These are phyloP conservation scores for Neoaliturus tenellus DNA, from an alignment of 2,888 invertebrate species.

Conservation along the genomic window DNA sequence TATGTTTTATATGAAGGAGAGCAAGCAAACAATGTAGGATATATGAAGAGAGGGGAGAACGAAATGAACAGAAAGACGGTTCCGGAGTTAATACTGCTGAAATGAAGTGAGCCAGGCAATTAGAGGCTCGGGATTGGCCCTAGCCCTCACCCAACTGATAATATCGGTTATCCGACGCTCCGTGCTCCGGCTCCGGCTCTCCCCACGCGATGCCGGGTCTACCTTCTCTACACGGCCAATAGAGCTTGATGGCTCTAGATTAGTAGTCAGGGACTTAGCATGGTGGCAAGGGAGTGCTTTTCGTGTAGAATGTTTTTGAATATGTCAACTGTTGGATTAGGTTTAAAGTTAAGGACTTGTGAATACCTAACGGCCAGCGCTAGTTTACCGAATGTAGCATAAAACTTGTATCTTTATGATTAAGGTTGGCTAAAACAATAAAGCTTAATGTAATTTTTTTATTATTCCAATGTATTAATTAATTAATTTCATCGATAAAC, in stretches of 20 bases:
- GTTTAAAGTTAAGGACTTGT: too few species aligned
- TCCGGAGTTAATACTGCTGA: constrained; percentile 47
- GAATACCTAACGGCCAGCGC: too few species aligned
- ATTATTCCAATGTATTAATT: too few species aligned
- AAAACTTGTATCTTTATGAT: too few species aligned
- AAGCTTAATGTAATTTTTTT: too few species aligned
- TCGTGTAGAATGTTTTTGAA: too few species aligned
- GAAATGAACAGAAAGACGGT: constrained; percentile 48
- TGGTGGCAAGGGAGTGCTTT: too few species aligned
- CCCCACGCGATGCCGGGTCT: background rate
- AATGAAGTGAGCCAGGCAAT: constrained; percentile 42
- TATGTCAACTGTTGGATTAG: too few species aligned
- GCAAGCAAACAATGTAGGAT: background rate
- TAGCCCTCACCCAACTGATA: background rate
- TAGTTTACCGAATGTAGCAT: too few species aligned
- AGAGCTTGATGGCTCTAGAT: background rate
- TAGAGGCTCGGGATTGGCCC: constrained; percentile 32
- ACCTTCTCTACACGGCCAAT: too few species aligned
- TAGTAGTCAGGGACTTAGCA: background rate
- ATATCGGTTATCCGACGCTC: constrained; percentile 3
- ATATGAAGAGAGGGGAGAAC: constrained; percentile 24
- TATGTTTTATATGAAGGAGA: constrained; percentile 41
- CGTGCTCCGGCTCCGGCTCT: background rate
- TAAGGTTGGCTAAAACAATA: too few species aligned
- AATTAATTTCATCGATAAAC: too few species aligned